Evolutionary conservation across 2,797 vertebrate genomes (phyloP).

Genomic region (Eulemur mongoz): DNA sequence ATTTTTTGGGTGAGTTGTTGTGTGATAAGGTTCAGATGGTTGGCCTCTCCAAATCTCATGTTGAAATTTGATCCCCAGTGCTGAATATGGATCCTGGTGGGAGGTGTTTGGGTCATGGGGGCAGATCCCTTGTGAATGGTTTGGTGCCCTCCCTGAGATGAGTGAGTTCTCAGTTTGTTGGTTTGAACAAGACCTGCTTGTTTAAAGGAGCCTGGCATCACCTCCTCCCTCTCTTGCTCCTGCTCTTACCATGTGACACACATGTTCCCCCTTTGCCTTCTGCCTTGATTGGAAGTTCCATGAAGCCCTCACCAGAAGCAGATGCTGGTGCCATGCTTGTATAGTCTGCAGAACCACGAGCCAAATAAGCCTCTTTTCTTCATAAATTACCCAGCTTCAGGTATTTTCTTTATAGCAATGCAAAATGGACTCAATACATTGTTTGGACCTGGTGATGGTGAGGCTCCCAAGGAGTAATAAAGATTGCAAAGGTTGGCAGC

Average conservation of each 20-base stretch:
- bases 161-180: neutral
- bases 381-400: neutral
- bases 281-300: neutral
- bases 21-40: neutral
- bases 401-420: neutral
- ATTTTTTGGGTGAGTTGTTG: neutral
- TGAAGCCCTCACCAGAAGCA: neutral
- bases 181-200: neutral
- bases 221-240: neutral
- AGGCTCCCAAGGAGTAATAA: neutral
- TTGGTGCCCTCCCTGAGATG: neutral
- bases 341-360: neutral
- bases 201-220: neutral
- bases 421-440: neutral
- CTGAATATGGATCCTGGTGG: neutral
- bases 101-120: no score
- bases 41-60: neutral
- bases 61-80: neutral
- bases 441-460: neutral
- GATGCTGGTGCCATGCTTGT: neutral
- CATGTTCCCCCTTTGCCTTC: neutral
- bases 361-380: neutral
- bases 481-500: neutral
- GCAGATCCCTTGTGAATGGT: no score
- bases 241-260: neutral